phyloP scores from a whole-genome alignment of 2,113 vertebrate genomes.

The Trinectes maculatus region DNA sequence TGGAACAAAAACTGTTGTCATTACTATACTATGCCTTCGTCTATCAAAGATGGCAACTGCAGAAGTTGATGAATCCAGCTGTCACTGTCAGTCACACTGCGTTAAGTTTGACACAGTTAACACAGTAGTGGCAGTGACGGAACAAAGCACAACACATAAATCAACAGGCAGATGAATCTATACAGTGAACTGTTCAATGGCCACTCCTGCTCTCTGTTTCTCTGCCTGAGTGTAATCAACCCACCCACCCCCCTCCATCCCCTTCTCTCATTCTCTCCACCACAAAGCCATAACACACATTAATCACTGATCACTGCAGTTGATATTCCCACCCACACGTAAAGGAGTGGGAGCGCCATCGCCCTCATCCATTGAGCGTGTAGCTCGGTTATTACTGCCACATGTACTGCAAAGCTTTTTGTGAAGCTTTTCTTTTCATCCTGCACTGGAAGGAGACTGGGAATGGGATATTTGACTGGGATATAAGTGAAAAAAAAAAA shows the following conservation, averaged over 20 bases:
- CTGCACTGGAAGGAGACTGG: constrained; percentile 29
- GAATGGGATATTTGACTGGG: constrained; percentile 53
- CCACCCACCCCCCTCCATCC: too few relatives aligned
- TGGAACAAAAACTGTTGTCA: background rate
- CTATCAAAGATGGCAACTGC: background rate
- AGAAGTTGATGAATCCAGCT: constrained; percentile 30
- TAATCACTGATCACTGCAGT: constrained; percentile 58
- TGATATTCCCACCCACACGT: constrained; percentile 49
- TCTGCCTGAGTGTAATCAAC: background rate
- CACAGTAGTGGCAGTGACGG: background rate
- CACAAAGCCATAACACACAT: constrained; percentile 46
- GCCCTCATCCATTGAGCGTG: constrained; percentile 48
- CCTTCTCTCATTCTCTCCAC: constrained; percentile 5
- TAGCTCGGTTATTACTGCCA: constrained; percentile 61
- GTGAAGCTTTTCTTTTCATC: constrained; percentile 29
- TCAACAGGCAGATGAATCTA: constrained; percentile 49
- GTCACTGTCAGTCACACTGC: constrained; percentile 39
- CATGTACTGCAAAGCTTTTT: constrained; percentile 27
- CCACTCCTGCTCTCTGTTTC: constrained; percentile 15
- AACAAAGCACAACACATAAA: constrained; percentile 34
- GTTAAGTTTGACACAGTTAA: constrained; percentile 8
- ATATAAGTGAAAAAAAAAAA: too few relatives aligned
- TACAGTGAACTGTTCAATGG: constrained; percentile 23
- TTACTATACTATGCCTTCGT: background rate
- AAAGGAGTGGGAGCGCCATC: constrained; percentile 5